A percentile compares a stretch with the other conserved stretches of the same genome.
These are phyloP conservation scores for Charina bottae DNA, from an alignment of 2,113 vertebrate species.

Conservation along the genomic window DNA sequence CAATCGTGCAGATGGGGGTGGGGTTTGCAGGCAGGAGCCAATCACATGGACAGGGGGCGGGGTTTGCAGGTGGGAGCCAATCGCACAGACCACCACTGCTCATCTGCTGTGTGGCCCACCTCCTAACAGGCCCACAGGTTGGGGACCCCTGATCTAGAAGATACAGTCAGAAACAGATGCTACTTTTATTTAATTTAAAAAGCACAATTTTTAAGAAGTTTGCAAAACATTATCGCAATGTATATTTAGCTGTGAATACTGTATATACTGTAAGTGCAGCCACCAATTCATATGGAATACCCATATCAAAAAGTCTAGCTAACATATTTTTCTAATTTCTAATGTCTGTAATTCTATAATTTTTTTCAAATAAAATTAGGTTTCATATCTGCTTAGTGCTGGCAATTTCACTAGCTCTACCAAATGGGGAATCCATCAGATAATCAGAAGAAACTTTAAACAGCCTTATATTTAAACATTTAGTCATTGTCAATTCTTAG, in stretches of 20 bases:
- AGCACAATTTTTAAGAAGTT: not conserved
- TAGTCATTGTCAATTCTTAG: slow-evolving; percentile 26
- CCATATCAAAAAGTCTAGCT: not conserved
- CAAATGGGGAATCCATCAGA: slow-evolving; percentile 34
- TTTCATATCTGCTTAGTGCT: slow-evolving; percentile 9
- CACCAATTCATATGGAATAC: not conserved
- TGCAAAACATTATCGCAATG: not conserved
- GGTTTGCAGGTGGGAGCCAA: too few species aligned
- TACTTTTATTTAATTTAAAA: not conserved
- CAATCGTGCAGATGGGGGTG: too few species aligned
- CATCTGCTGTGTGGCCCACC: too few species aligned
- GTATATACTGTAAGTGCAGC: not conserved
- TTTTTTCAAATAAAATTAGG: not conserved
- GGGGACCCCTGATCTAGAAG: too few species aligned
- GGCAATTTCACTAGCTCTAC: not conserved
- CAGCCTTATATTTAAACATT: slow-evolving; percentile 28
- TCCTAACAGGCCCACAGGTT: too few species aligned
- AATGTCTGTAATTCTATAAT: not conserved
- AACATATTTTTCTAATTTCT: not conserved
- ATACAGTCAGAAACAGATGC: not conserved
- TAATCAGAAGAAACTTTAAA: slow-evolving; percentile 16
- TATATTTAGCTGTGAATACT: not conserved
- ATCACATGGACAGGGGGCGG: too few species aligned
- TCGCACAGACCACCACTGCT: too few species aligned
- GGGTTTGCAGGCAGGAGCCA: too few species aligned